A percentile compares a stretch with the other conserved stretches of the same genome.
Conservation (phyloP, 2,888 invertebrate species). For the Teleogryllus oceanicus region DNA sequence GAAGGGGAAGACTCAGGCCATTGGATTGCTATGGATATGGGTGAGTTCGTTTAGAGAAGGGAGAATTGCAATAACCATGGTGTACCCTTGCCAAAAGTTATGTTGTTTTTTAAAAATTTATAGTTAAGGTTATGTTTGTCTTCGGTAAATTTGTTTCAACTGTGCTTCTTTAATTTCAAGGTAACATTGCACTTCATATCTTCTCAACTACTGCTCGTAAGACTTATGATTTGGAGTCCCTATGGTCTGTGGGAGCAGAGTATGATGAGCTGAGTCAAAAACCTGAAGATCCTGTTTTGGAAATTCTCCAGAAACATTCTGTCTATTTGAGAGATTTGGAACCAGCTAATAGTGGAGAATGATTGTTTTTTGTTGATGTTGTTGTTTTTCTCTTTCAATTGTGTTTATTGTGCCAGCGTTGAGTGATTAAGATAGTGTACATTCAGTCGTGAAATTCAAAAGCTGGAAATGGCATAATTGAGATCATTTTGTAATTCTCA, state of each 20-base stretch:
- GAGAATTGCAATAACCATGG: neutral
- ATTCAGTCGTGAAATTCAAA: too few relatives aligned
- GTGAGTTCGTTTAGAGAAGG: constrained; percentile 47
- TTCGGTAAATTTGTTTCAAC: neutral
- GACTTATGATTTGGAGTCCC: constrained; percentile 80
- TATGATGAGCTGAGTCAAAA: constrained; percentile 69
- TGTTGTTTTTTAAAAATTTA: constrained; percentile 5
- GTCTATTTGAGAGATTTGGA: constrained; percentile 60
- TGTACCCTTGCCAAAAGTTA: neutral
- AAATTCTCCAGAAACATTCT: constrained; percentile 66
- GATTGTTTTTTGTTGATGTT: too few relatives aligned
- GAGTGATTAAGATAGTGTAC: too few relatives aligned
- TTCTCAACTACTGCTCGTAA: constrained; percentile 68
- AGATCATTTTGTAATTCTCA: too few relatives aligned
- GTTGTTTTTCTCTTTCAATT: too few relatives aligned
- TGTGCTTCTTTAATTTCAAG: constrained; percentile 52
- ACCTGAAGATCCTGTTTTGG: constrained; percentile 57
- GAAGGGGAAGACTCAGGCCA: constrained; percentile 73
- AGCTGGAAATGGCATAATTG: too few relatives aligned
- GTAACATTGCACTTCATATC: constrained; percentile 88
- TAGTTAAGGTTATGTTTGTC: neutral
- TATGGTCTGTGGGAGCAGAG: constrained; percentile 84
- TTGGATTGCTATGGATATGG: constrained; percentile 90
- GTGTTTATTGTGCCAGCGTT: too few relatives aligned
- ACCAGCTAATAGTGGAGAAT: constrained; percentile 45